Percentiles rank a stretch among this genome's conserved stretches.
phyloP scores from a whole-genome alignment of 35 echinoderm and acorn worm genomes.

The Heliocidaris erythrogramma region DNA sequence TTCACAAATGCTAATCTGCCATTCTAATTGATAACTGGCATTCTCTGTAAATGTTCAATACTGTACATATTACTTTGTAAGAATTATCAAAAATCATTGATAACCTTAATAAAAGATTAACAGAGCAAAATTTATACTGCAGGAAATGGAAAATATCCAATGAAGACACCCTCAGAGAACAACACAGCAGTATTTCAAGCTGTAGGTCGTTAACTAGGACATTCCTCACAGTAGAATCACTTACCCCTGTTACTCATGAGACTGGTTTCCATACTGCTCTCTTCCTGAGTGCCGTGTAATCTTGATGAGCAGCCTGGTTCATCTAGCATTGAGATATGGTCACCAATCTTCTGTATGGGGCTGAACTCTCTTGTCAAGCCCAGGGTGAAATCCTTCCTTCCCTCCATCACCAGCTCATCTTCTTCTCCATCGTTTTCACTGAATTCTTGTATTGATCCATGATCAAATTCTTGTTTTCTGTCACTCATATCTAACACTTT shows the following conservation, averaged over 20 bases:
- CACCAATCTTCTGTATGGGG: conserved; percentile 40
- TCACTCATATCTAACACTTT: not conserved
- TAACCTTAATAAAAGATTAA: too few relatives aligned
- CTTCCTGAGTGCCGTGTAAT: conserved; percentile 22
- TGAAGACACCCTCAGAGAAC: too few relatives aligned
- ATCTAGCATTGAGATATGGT: not conserved
- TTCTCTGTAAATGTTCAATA: too few relatives aligned
- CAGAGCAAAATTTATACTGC: too few relatives aligned
- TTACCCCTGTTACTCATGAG: not conserved
- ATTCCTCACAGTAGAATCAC: too few relatives aligned
- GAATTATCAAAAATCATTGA: too few relatives aligned
- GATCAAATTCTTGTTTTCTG: not conserved
- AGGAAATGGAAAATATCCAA: too few relatives aligned
- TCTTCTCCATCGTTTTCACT: not conserved
- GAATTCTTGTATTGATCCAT: not conserved
- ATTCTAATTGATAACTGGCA: too few relatives aligned
- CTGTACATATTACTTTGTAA: too few relatives aligned
- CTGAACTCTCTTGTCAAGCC: conserved; percentile 32
- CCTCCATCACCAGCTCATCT: not conserved
- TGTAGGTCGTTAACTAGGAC: too few relatives aligned
- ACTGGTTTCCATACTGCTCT: conserved; percentile 40
- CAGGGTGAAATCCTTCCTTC: conserved; percentile 26
- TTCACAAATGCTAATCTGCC: too few relatives aligned
- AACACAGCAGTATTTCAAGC: too few relatives aligned
- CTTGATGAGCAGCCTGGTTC: conserved; percentile 30